phyloP scores from a whole-genome alignment of 2,797 vertebrate species.

The Momotus momota region DNA sequence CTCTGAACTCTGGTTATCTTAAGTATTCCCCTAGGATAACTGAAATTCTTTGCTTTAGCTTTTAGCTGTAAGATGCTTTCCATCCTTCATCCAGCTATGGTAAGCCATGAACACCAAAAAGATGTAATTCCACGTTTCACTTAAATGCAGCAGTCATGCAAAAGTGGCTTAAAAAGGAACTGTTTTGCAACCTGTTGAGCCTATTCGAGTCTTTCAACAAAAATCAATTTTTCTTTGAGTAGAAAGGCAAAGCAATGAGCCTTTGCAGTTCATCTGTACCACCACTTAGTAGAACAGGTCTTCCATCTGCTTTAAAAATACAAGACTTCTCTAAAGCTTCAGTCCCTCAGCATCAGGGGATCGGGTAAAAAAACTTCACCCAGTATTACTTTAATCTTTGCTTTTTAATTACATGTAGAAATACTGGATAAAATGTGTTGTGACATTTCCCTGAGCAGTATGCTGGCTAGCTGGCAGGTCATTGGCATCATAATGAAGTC shows the following conservation, averaged over 20 bases:
- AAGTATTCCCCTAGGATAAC: neutral
- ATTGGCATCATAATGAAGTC: neutral
- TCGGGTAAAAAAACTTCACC: neutral
- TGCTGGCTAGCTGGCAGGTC: neutral
- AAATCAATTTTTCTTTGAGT: neutral
- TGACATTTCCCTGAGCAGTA: neutral
- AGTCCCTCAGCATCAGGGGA: neutral
- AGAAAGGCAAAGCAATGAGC: neutral
- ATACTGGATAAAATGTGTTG: neutral
- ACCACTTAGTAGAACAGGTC: neutral
- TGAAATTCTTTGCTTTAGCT: neutral
- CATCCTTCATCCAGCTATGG: neutral
- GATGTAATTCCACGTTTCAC: neutral
- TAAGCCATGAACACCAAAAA: neutral
- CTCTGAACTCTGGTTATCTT: neutral
- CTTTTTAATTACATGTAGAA: conserved; percentile 5
- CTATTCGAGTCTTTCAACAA: neutral
- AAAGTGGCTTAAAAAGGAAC: neutral
- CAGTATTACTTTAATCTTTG: neutral
- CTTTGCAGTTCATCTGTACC: neutral
- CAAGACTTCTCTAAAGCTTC: neutral
- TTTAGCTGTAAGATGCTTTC: neutral
- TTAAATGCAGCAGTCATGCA: neutral
- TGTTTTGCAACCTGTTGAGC: neutral
- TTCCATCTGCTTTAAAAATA: neutral